A percentile compares a stretch with the other conserved stretches of the same genome.
These are phyloP conservation scores for Mesochorus sp. DNA, from an alignment of 2,888 invertebrate species.

Conservation along the genomic window DNA sequence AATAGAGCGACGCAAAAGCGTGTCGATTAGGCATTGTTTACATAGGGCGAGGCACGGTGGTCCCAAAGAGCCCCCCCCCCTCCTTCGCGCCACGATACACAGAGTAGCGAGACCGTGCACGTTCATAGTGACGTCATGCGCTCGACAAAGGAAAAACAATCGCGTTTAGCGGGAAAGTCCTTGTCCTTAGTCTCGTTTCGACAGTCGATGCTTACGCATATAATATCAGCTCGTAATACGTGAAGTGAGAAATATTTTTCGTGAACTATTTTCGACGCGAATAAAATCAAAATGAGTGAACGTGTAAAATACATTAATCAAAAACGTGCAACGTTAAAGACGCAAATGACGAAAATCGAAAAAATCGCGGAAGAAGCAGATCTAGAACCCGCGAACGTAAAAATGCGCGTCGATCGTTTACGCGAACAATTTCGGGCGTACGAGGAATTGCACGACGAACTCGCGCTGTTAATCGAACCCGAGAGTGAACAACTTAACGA, in stretches of 20 bases:
- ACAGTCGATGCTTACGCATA: constrained; percentile 11
- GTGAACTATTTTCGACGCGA: constrained; percentile 7
- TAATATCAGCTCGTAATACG: background rate
- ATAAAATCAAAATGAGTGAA: constrained; percentile 16
- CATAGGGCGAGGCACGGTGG: constrained; percentile 2
- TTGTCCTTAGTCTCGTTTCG: background rate
- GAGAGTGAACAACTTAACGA: constrained; percentile 16
- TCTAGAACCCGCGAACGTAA: constrained; percentile 24
- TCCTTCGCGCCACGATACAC: background rate
- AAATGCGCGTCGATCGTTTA: constrained; percentile 20
- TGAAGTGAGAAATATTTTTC: constrained; percentile 3
- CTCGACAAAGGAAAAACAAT: background rate
- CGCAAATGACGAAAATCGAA: constrained; percentile 41
- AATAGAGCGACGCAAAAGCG: background rate
- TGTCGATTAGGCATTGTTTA: constrained; percentile 8
- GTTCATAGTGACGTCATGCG: background rate
- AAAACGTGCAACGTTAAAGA: constrained; percentile 45
- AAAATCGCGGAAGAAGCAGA: constrained; percentile 26
- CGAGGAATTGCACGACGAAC: constrained; percentile 40
- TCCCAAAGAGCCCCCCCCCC: background rate
- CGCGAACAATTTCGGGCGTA: constrained; percentile 37
- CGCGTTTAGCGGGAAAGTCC: background rate
- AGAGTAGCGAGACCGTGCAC: constrained; percentile 15
- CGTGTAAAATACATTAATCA: constrained; percentile 47
- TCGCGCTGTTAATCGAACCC: constrained; percentile 38